Base-by-base conservation (phyloP, 2,888 invertebrate species). In the Trichopoda pennipes region DNA sequence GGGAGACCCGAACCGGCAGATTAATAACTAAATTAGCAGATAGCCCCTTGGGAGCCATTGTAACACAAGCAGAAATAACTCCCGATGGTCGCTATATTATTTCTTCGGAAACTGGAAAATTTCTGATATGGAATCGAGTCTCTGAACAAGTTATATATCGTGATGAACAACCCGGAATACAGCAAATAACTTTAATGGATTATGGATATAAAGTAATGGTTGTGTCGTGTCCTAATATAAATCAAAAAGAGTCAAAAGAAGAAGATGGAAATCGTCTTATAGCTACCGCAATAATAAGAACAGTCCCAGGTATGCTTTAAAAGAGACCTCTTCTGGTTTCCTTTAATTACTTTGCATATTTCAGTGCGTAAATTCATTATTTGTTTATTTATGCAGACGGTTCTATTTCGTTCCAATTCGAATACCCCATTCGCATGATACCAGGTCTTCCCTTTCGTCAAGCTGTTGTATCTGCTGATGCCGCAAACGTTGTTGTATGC, bases 11-110 rank as follows among this genome's bases (percentile, higher is more conserved):
- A 85, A 94, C 95, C 0, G 98, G 98, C 0, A 94, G 94, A 86
- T 92, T 98, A n/a, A 91, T 96, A 80, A 94, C 96, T 0, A 97
- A 96, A 88, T 92, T 98, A 42, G 97, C 98, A 0, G 98, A 98
- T 86, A 97, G 96, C 84, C 96, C 97, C 0, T 92, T 98, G 3
- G 98, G 98, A 0, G 98, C 98, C 9, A 98, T 98, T 85, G 97
- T 99, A 0, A 98, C 98, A 0, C 96, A 98, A 85, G 98, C 98
- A 0, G 93, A 95, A 61, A 96, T 98, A 63, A 98, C 98, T 0
- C 95, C 95, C 0, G 95, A 95, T 87, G 97, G 97, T 32, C 95
- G 94, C 9, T 91, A 95, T 86, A 96, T 98, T 0, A 93, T 98
- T 16, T 97, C 98, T 0, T 96, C 97, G 0, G 99, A 99, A 89